phyloP scores from a whole-genome alignment of 2,888 invertebrate genomes.

The Hirtodrosophila histrioides region DNA sequence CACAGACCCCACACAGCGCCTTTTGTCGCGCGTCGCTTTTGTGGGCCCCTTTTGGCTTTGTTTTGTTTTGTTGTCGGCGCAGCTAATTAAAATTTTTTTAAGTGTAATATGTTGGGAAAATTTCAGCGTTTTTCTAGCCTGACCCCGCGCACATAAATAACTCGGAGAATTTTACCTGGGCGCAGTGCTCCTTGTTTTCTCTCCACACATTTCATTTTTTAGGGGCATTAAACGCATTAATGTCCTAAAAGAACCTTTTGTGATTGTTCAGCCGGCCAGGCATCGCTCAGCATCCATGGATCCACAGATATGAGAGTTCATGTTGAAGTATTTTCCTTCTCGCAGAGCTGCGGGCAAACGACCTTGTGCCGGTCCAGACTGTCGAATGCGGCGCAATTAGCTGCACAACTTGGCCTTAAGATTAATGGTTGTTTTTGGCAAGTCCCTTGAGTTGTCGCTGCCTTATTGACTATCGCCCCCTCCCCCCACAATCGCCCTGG shows the following conservation, averaged over 20 bases:
- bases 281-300: conserved; percentile 3
- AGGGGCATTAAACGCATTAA: conserved; percentile 65
- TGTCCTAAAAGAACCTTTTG: conserved; percentile 50
- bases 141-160: conserved; percentile 57
- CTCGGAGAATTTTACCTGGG: conserved; percentile 46
- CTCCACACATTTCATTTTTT: conserved; percentile 33
- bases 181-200: conserved; percentile 6
- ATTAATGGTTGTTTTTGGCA: conserved; percentile 66
- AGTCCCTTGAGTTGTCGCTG: conserved; percentile 55
- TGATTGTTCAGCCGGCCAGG: conserved; percentile 46
- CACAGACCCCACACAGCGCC: conserved; percentile 29
- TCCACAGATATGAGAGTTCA: conserved; percentile 15
- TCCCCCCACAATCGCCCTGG: conserved; percentile 4
- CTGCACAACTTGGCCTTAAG: conserved; percentile 73
- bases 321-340: conserved; percentile 11
- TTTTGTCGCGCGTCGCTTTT: conserved; percentile 44
- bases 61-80: conserved; percentile 46
- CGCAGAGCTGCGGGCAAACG: conserved; percentile 36
- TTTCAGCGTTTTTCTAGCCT: conserved; percentile 36
- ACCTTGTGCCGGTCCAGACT: conserved; percentile 62
- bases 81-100: conserved; percentile 75
- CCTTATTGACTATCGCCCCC: conserved; percentile 55
- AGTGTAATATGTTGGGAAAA: conserved; percentile 67
- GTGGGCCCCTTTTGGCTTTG: conserved; percentile 50
- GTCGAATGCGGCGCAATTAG: conserved; percentile 66